These are phyloP conservation scores for Beris morrisii DNA, from an alignment of 2,888 invertebrate species.

Conservation along the genomic window DNA sequence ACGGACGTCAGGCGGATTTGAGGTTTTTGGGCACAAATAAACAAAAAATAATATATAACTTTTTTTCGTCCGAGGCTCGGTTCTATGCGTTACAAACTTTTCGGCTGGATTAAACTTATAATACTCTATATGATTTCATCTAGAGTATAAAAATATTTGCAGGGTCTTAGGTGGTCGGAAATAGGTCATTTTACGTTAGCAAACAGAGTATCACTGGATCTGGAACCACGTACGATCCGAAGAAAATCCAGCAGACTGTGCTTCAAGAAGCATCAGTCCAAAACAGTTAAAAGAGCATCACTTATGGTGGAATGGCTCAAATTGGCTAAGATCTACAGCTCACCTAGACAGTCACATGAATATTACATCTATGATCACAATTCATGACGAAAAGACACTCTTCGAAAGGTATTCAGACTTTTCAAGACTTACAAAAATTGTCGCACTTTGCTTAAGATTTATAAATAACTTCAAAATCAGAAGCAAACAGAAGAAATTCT, in stretches of 20 bases:
- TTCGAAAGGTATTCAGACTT: not conserved
- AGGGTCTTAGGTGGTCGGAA: no score
- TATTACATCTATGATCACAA: not conserved
- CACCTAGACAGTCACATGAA: not conserved
- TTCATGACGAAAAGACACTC: not conserved
- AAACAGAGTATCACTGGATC: conserved; percentile 1
- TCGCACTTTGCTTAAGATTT: not conserved
- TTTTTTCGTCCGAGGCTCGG: no score
- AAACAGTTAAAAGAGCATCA: not conserved
- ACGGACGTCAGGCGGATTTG: no score
- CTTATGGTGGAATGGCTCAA: conserved; percentile 3
- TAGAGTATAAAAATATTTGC: no score
- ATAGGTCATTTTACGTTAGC: no score
- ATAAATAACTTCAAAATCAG: not conserved
- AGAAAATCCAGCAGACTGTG: conserved; percentile 9
- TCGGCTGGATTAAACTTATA: no score
- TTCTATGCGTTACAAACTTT: no score
- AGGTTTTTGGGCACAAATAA: no score
- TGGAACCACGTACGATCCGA: not conserved
- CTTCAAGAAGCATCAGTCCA: not conserved
- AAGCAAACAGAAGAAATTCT: no score
- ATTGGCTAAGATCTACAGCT: not conserved
- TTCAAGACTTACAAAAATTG: not conserved
- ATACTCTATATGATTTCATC: no score
- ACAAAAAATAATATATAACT: no score